Evolutionary conservation across 2,888 invertebrate genomes (phyloP), one percentile per base, ranked within the genome.

Genomic region (Eupithecia tripunctaria): DNA sequence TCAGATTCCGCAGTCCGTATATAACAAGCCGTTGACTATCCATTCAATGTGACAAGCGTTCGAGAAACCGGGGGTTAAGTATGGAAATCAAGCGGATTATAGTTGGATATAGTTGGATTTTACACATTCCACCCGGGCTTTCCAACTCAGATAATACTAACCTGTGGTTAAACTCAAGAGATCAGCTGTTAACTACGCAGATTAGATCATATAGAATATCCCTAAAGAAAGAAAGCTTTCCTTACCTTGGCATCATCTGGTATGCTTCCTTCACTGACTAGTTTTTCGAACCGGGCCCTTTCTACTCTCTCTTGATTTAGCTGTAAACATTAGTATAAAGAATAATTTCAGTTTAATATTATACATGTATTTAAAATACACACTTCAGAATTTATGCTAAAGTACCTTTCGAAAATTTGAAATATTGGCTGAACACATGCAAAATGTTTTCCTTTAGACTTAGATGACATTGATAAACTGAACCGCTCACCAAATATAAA

Each of bases 221-320:
- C 41, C 38, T 38, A 5, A 41, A 5, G 15, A 41, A 43, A 43
- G 12, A 21, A 36, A 5, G 0, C 15, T 36, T n/a, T 25, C 3
- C 10, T 94, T 74, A 96, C 97, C 95, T 98, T 99, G 36, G 98
- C 98, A 88, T 99, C 99, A 87, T 99, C 98, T 10, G 98, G 98
- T 85, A 98, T 96, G 93, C 97, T 98, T 78, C 98, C 98, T 81
- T 98, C 98, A 80, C 97, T 97, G 78, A 98, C 97, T 82, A 98
- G 95, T 83, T 97, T 96, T 88, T 98, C 98, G 76, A 98, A 95
- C 73, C 98, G 96, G 77, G 96, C 95, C 72, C 98, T 94, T 87
- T 98, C 98, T 27, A 96, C 96, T 81, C 97, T 95, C 87, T 98
- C 97, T 85, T 96, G 97, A 78, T 95, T 96, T 36, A 98, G 90